Base-by-base conservation (phyloP, 2,113 vertebrate genomes). In the Cinclus mexicanus region DNA sequence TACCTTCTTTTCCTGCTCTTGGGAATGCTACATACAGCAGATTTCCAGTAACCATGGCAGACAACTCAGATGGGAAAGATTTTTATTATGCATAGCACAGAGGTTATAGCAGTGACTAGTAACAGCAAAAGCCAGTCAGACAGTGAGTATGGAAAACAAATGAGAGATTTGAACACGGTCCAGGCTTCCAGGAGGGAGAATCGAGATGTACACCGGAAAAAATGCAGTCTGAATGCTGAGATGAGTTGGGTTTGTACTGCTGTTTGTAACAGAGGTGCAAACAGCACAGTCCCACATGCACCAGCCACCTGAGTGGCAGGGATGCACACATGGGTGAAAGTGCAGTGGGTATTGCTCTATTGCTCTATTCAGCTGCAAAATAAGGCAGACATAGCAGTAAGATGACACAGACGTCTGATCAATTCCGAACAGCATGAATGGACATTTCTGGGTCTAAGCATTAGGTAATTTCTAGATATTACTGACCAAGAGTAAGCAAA, bases 21-120 rank as follows among this genome's bases (percentile, higher is more conserved):
- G 95, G 94, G 94, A 97, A 57, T 78, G 60, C 76, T 83, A 26
- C 72, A 57, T 56, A 61, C 35, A 92, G 85, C 85, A 92, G 85
- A 92, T 94, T 96, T 97, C 93, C 88, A 96, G 94, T 96, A 97
- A 95, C 95, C 95, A 94, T 92, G 79, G 92, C 93, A 96, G 90
- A 64, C 68, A 53, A 74, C 68, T 95, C 93, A 86, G 85, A 97
- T 94, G 93, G 94, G 93, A 96, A 93, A 83, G 90, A 94, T 93
- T 95, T 94, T 95, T 95, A 90, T 96, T 94, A 96, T 96, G 90
- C 90, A 67, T 68, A 95, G 85, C 94, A 70, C 90, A 92, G 82
- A 90, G 94, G 85, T 96, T 96, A 78, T 75, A 74, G 68, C 79
- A 95, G 92, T 0, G 11, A 80, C 76, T 71, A 81, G 90, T 83